phyloP scores from a whole-genome alignment of 92 coral and sea anemone species.

The Montipora capitata region DNA sequence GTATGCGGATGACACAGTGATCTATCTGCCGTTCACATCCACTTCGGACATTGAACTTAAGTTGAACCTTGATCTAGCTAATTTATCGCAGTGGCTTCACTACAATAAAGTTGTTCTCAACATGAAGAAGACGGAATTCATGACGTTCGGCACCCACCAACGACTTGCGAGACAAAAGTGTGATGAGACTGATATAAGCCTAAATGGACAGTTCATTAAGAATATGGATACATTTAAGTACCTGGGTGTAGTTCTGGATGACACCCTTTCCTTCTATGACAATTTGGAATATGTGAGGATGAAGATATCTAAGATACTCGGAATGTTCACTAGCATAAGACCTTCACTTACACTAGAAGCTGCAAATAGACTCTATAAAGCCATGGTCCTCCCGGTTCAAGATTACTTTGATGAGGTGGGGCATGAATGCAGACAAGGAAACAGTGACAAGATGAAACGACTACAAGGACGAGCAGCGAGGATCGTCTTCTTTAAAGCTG shows the following conservation, averaged over 20 bases:
- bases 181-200: slow-evolving; percentile 17
- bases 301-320: slow-evolving; percentile 10
- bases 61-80: slow-evolving; percentile 27
- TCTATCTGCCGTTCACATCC: not conserved
- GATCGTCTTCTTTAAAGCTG: not conserved
- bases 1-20: not conserved
- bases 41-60: not conserved
- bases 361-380: not conserved
- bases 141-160: slow-evolving; percentile 45
- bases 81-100: slow-evolving; percentile 45
- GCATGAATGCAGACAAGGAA: slow-evolving; percentile 3
- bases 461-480: not conserved
- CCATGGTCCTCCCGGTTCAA: too few relatives aligned
- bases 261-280: slow-evolving; percentile 16
- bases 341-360: slow-evolving; percentile 4
- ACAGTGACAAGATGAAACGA: not conserved
- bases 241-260: slow-evolving; percentile 38
- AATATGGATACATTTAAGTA: slow-evolving; percentile 23
- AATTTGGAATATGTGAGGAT: not conserved
- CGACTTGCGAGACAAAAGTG: slow-evolving; percentile 11
- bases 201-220: slow-evolving; percentile 47
- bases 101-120: slow-evolving; percentile 40
- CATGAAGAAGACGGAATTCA: slow-evolving; percentile 28
- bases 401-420: not conserved
- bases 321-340: slow-evolving; percentile 1